Conservation (phyloP, 2,113 vertebrate species). For the Alligator sinensis region DNA sequence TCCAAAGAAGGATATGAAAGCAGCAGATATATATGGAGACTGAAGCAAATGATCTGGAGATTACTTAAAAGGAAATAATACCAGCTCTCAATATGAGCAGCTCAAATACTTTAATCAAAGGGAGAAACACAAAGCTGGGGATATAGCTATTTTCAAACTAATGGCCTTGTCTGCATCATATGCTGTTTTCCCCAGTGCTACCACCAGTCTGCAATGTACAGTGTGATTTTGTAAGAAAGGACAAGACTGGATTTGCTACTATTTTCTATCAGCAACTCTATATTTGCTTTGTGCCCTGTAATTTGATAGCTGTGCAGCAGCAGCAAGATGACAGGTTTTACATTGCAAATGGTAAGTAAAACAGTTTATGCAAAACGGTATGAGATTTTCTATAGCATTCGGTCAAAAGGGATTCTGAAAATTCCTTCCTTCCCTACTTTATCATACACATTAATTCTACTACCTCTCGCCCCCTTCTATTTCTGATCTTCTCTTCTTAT, state of each 20-base stretch:
- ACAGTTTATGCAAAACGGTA: constrained; percentile 10
- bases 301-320: rapidly evolving
- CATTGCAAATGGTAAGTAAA: not conserved
- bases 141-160: constrained; percentile 16
- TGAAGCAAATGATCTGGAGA: not conserved
- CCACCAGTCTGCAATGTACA: not conserved
- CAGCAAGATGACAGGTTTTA: not conserved
- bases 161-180: not conserved
- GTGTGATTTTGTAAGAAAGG: not conserved
- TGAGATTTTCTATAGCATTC: not conserved
- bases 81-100: not conserved
- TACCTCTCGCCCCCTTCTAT: not conserved
- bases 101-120: constrained; percentile 29
- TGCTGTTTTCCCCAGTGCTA: not conserved
- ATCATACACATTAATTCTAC: not conserved
- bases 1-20: rapidly evolving
- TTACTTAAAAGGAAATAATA: constrained; percentile 10
- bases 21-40: constrained; percentile 18
- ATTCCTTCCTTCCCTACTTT: not conserved
- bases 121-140: not conserved
- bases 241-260: not conserved
- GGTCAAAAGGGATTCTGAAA: not conserved
- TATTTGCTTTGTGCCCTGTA: constrained; percentile 8
- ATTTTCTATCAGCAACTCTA: not conserved
- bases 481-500: not conserved